Evolutionary conservation across 2,113 vertebrate species (phyloP).

Genomic region (Albula goreensis): DNA sequence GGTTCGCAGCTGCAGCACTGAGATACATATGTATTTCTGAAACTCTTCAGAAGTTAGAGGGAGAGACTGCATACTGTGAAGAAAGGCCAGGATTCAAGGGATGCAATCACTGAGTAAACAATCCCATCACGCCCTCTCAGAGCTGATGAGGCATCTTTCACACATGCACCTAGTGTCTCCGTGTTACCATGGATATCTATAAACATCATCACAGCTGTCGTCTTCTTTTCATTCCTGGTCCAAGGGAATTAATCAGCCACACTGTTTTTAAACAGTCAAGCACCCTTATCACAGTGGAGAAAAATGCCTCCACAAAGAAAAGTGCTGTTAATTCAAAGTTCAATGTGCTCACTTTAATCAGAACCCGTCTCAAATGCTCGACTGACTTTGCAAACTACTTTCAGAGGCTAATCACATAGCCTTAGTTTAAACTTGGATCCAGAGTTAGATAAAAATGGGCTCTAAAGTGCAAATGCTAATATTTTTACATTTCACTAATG

Average conservation of each 20-base stretch:
- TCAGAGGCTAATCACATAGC: too few relatives aligned
- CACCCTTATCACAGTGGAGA: too few relatives aligned
- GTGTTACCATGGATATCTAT: too few relatives aligned
- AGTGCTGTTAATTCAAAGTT: too few relatives aligned
- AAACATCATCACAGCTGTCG: not conserved
- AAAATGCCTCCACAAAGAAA: too few relatives aligned
- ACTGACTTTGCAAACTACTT: too few relatives aligned
- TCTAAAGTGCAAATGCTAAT: too few relatives aligned
- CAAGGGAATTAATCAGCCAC: conserved; percentile 12
- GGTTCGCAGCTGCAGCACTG: not conserved
- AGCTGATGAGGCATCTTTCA: conserved; percentile 30
- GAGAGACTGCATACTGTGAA: conserved; percentile 9
- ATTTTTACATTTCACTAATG: too few relatives aligned
- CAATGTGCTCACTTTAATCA: too few relatives aligned
- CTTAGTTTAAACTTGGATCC: too few relatives aligned
- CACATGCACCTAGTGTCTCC: not conserved
- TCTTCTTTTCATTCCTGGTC: not conserved
- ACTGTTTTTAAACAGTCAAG: not conserved
- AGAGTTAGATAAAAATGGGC: too few relatives aligned
- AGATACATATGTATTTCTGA: not conserved
- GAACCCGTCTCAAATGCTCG: too few relatives aligned
- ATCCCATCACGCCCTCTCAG: conserved; percentile 25
- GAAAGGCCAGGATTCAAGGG: conserved; percentile 27
- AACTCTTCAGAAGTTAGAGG: not conserved
- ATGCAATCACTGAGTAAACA: conserved; percentile 43